Percentiles rank a stretch among this genome's conserved stretches.
phyloP scores from a whole-genome alignment of 2,113 vertebrate species.

The Mobula birostris region DNA sequence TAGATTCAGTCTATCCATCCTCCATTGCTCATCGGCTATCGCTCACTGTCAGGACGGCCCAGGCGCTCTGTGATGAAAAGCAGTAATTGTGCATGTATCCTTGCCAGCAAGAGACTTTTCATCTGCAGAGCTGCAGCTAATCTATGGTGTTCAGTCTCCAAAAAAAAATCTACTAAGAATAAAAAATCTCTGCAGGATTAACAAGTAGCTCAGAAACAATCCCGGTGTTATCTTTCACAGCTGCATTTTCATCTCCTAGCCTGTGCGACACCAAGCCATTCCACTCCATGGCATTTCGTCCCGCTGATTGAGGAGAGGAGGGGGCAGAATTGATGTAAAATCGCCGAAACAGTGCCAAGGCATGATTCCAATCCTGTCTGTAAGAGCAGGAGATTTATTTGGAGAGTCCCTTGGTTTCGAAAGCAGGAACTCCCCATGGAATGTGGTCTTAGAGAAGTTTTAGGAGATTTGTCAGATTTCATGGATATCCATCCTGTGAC shows the following conservation, averaged over 20 bases:
- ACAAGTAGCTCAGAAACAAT: not conserved
- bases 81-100: not conserved
- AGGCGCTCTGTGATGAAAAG: not conserved
- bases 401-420: no score
- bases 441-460: no score
- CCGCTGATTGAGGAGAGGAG: not conserved
- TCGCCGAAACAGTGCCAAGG: no score
- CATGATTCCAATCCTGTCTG: no score
- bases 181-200: not conserved
- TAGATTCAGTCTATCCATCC: no score
- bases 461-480: no score
- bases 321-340: not conserved
- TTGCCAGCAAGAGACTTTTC: not conserved
- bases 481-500: no score
- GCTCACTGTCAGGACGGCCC: not conserved
- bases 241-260: not conserved
- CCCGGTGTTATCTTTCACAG: not conserved
- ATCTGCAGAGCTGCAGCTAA: not conserved
- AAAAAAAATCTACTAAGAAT: not conserved
- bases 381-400: no score
- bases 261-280: not conserved
- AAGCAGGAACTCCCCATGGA: no score
- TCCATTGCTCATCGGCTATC: not conserved
- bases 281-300: not conserved
- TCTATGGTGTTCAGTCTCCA: not conserved